phyloP scores from a whole-genome alignment of 1,140 invertebrate species.

The Eciton burchellii region DNA sequence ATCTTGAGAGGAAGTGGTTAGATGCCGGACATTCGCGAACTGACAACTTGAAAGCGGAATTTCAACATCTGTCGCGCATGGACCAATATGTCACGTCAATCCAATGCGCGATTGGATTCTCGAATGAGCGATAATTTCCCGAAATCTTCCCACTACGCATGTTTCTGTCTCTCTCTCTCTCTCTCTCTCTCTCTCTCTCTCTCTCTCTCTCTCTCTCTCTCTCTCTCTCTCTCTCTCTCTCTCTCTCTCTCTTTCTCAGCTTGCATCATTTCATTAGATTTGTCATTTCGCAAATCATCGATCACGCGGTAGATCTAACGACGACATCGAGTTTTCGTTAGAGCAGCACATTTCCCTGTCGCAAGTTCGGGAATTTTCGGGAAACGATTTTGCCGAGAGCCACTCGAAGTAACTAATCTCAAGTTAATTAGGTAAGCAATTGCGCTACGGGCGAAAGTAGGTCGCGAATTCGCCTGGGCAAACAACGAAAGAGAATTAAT shows the following conservation, averaged over 20 bases:
- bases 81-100: neutral
- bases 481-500: slow-evolving; percentile 27
- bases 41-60: neutral
- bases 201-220: no score
- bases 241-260: no score
- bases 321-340: neutral
- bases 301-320: no score
- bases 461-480: neutral
- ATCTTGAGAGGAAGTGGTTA: neutral
- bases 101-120: neutral
- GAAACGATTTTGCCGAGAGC: neutral
- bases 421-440: slow-evolving; percentile 16
- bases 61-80: neutral
- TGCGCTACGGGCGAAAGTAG: neutral
- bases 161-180: no score
- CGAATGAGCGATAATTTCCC: no score
- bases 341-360: neutral
- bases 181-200: no score
- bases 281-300: no score
- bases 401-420: neutral
- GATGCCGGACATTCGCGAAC: neutral
- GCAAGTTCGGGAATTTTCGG: neutral
- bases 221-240: no score
- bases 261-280: no score
- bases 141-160: no score